These are phyloP conservation scores for Tadarida brasiliensis DNA, from an alignment of 2,797 vertebrate species.

Conservation along the genomic window DNA sequence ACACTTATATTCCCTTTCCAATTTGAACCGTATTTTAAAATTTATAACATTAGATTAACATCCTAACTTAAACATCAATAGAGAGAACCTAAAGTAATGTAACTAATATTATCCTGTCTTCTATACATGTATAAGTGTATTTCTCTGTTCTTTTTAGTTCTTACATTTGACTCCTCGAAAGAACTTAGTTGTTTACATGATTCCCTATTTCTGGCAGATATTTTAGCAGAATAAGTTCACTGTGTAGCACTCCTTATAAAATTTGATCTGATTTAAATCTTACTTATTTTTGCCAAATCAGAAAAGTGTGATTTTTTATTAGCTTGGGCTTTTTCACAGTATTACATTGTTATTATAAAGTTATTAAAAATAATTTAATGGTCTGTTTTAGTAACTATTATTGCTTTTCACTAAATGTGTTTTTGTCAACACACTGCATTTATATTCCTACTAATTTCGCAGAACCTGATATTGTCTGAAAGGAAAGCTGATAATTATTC, in stretches of 20 bases:
- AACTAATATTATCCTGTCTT: neutral
- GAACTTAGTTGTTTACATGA: neutral
- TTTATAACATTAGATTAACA: neutral
- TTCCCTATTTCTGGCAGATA: neutral
- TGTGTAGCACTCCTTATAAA: constrained; percentile 32
- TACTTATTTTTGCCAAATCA: constrained; percentile 63
- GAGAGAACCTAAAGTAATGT: neutral
- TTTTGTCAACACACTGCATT: constrained; percentile 39
- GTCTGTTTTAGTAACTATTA: constrained; percentile 81
- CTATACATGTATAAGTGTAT: neutral
- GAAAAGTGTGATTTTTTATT: constrained; percentile 50
- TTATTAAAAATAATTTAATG: constrained; percentile 80
- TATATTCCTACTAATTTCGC: constrained; percentile 44
- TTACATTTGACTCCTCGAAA: constrained; percentile 36
- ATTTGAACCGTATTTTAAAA: neutral
- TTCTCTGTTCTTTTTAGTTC: neutral
- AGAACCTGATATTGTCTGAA: constrained; percentile 27
- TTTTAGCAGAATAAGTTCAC: constrained; percentile 51
- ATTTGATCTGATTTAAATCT: constrained; percentile 57
- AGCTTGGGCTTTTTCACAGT: constrained; percentile 2
- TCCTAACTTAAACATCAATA: neutral
- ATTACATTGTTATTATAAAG: constrained; percentile 53
- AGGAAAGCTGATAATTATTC: constrained; percentile 60
- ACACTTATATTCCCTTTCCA: neutral
- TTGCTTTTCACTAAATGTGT: constrained; percentile 77